A percentile compares a stretch with the other conserved stretches of the same genome.
These are phyloP conservation scores for Machimus atricapillus DNA, from an alignment of 2,888 invertebrate genomes.

Conservation along the genomic window DNA sequence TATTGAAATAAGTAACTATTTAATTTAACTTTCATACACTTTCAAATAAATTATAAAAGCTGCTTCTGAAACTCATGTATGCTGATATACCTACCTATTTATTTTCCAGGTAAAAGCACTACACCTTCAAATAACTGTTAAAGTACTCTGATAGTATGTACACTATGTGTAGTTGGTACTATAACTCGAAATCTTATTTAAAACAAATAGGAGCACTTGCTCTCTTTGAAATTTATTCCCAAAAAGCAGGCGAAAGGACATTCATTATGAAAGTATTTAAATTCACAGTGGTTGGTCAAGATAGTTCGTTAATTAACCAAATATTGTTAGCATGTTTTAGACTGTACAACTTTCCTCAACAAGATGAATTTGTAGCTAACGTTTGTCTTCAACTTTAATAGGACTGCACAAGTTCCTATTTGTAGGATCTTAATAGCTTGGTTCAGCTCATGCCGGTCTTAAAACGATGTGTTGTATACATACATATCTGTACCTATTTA, in stretches of 20 bases:
- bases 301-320: neutral
- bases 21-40: too few species aligned
- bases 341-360: neutral
- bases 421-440: neutral
- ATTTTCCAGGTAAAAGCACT: too few species aligned
- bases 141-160: too few species aligned
- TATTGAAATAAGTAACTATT: too few species aligned
- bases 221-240: neutral
- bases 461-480: too few species aligned
- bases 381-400: neutral
- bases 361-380: neutral
- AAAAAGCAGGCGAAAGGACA: neutral
- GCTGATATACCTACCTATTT: too few species aligned
- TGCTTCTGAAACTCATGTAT: too few species aligned
- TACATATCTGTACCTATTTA: neutral
- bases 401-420: neutral
- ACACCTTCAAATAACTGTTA: too few species aligned
- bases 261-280: neutral
- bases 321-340: neutral
- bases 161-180: too few species aligned
- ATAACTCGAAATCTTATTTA: too few species aligned
- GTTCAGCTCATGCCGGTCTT: neutral
- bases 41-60: too few species aligned
- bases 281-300: neutral
- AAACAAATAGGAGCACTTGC: too few species aligned